Conservation (phyloP, 2,113 vertebrate species). For the Aviceda subcristata region DNA sequence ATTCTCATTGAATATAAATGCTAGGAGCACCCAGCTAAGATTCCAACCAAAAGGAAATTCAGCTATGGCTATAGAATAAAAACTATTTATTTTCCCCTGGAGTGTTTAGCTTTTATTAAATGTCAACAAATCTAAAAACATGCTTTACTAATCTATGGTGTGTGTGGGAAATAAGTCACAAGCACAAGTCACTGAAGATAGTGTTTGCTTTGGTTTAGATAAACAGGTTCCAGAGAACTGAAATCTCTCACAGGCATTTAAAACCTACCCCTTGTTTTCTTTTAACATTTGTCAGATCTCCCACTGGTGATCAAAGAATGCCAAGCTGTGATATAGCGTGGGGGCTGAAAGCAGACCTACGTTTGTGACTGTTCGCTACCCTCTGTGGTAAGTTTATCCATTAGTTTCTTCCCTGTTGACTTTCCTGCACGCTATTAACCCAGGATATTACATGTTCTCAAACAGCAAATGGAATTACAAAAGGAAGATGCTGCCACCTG, state of each 20-base stretch:
- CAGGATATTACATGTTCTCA: slow-evolving; percentile 12
- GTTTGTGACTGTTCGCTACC: slow-evolving; percentile 36
- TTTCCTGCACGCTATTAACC: neutral
- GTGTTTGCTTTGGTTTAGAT: slow-evolving; percentile 60
- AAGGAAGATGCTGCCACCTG: neutral
- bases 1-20: slow-evolving; percentile 10
- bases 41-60: slow-evolving; percentile 42
- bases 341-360: slow-evolving; percentile 32
- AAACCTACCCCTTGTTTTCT: slow-evolving; percentile 38
- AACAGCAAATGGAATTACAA: slow-evolving; percentile 14
- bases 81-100: slow-evolving; percentile 43
- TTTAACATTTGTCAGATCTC: slow-evolving; percentile 62
- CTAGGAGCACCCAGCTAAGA: slow-evolving; percentile 26
- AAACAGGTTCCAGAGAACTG: slow-evolving; percentile 46
- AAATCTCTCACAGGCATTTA: slow-evolving; percentile 49
- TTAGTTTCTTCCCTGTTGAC: slow-evolving; percentile 58
- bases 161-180: slow-evolving; percentile 48
- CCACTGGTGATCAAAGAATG: slow-evolving; percentile 54
- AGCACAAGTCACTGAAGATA: slow-evolving; percentile 47
- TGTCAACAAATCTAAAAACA: slow-evolving; percentile 55
- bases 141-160: slow-evolving; percentile 29
- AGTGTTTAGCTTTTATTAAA: slow-evolving; percentile 63
- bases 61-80: slow-evolving; percentile 7
- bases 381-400: slow-evolving; percentile 53
- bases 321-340: neutral